These are phyloP conservation scores for Drosophila busckii DNA, from an alignment of 1,140 invertebrate species.

Conservation along the genomic window DNA sequence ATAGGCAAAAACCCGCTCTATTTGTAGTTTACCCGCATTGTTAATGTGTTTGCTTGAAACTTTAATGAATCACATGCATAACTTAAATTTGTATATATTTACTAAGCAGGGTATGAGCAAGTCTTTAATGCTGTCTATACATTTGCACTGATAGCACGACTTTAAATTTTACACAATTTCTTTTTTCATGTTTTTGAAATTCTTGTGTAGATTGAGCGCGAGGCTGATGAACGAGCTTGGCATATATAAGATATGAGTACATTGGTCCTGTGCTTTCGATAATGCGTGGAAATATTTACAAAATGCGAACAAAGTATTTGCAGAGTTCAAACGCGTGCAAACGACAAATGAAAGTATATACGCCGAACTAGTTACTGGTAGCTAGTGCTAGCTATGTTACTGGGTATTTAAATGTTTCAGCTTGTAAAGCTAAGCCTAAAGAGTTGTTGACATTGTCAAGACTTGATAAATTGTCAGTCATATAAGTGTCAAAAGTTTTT, in stretches of 20 bases:
- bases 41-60: too few relatives aligned
- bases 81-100: too few relatives aligned
- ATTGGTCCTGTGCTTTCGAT: constrained; percentile 34
- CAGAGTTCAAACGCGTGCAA: constrained; percentile 2
- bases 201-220: constrained; percentile 57
- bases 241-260: constrained; percentile 38
- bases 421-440: too few relatives aligned
- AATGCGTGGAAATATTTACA: constrained; percentile 22
- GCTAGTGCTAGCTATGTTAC: too few relatives aligned
- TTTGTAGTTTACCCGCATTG: too few relatives aligned
- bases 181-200: constrained; percentile 15
- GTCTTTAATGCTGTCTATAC: too few relatives aligned
- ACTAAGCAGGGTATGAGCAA: too few relatives aligned
- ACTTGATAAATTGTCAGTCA: constrained; percentile 9
- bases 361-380: too few relatives aligned
- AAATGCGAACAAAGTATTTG: constrained; percentile 5
- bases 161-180: constrained; percentile 38
- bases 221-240: constrained; percentile 26
- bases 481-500: constrained; percentile 28
- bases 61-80: too few relatives aligned
- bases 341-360: constrained; percentile 6
- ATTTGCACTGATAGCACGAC: constrained; percentile 37
- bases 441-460: constrained; percentile 1
- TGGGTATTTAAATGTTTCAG: too few relatives aligned
- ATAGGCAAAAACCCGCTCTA: too few relatives aligned